Base-by-base conservation (phyloP, 2,113 vertebrate species). In the Pelobates fuscus region DNA sequence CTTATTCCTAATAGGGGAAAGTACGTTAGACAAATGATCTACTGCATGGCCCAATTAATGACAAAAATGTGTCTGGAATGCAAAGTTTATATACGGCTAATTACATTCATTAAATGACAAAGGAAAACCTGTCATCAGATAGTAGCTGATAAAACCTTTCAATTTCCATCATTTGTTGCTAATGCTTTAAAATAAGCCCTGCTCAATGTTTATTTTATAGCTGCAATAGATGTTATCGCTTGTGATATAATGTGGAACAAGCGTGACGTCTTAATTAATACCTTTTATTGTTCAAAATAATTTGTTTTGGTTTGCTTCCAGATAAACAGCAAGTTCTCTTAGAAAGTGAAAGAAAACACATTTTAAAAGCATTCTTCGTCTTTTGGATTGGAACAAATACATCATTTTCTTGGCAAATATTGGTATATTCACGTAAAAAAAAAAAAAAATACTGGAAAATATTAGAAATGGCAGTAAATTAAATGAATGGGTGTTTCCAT, bases 381-480 rank as follows among this genome's bases (percentile, higher is more conserved):
- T 87, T n/a, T 85, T 86, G 84, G 84, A 85, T 86, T 81, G 84
- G 85, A 78, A 86, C 83, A 80, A 83, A 80, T 81, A 80, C 84
- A 86, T 83, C 72, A 87, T 90, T 89, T 88, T 84, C 86, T 89
- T 91, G 87, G 78, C 79, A 79, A 82, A 84, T 88, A 86, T 81
- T 84, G 73, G 83, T 88, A 84, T 85, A 88, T 90, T 91, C 84
- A 89, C 89, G 88, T 89, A 89, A 86, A 89, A 82, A 49, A 49
- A 49, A 49, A 3, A 49, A 17, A 49, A 49, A 17, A 84, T 90
- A 89, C 86, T 90, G 86, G 91, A 92, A 93, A 93, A 89, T 90
- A 89, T 92, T 91, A 89, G 89, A 89, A 89, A 87, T 84, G 86
- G 87, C 90, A 90, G 79, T 90, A 89, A 90, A 89, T 88, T 89